Conservation (phyloP, 2,113 vertebrate genomes). For the Bombycilla garrulus region DNA sequence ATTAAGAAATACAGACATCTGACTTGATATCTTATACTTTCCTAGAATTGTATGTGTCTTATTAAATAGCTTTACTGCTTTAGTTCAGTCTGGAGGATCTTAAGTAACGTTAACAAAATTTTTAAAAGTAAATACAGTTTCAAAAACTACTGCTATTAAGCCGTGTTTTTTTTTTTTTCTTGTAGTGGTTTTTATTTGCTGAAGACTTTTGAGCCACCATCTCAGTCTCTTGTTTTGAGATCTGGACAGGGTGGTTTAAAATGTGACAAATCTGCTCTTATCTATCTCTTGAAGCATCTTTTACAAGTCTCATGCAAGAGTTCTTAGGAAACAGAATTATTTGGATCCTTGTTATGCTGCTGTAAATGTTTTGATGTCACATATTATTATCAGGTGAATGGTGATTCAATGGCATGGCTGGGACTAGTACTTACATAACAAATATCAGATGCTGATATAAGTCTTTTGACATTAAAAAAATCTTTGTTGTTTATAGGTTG, state of each 20-base stretch:
- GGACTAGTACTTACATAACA: background rate
- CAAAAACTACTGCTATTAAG: background rate
- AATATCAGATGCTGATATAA: background rate
- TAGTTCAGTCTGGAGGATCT: background rate
- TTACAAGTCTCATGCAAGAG: background rate
- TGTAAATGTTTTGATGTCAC: background rate
- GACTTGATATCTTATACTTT: background rate
- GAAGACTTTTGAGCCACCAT: background rate
- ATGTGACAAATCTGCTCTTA: background rate
- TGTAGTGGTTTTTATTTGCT: background rate
- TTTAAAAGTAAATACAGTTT: background rate
- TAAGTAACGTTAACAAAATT: background rate
- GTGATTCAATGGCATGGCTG: background rate
- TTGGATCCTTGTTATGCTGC: background rate
- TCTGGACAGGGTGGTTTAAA: background rate
- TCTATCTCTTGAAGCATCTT: background rate
- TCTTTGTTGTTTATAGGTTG: background rate
- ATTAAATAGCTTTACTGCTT: background rate
- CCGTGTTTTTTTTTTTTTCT: fast-evolving
- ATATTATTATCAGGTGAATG: background rate
- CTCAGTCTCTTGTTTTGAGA: background rate
- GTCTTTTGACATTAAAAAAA: background rate
- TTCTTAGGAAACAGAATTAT: background rate
- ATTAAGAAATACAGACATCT: background rate
- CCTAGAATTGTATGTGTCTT: background rate